Base-by-base conservation (phyloP, 2,888 invertebrate genomes). In the Spicauda simplicius region DNA sequence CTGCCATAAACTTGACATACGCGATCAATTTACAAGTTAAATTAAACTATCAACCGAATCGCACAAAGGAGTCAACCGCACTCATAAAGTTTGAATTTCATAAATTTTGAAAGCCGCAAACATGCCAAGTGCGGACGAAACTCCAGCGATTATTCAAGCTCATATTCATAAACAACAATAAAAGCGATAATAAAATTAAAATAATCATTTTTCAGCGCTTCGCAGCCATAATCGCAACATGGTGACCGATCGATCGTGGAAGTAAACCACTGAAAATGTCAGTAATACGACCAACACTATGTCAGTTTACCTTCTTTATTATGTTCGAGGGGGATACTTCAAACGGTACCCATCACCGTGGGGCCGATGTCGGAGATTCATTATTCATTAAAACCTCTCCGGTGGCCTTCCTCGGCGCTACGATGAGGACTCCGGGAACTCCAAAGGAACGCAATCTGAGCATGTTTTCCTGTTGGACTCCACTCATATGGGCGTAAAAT, bases 61-160 rank as follows among this genome's bases (percentile, higher is more conserved):
- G 16, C 20, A 25, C 14, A 55, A 58, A 58, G 58, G 16, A 48
- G 45, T n/a, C 37, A 45, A 58, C 58, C 45, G 19, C n/a, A 58
- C 16, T 16, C 14, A 16, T 58, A 25, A 50, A 59, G 48, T 48
- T 16, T 18, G n/a, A 59, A 59, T 59, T 50, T 59, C 59, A 50
- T 59, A 59, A 50, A 59, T 59, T 30, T 30, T 48, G 16, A 25
- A 48, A 50, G 30, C 59, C 59, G 50, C 59, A 30, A 48, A 50
- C 30, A 50, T 50, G 50, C 14, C 50, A 50, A 50, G 59, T 12
- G 59, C 25, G 16, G 59, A 45, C 56, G 30, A 18, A 63, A 48
- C 50, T 64, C 55, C 48, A 30, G 63, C 56, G 19, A 64, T 64
- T 56, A 64, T 64, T 33, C 56, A 55, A 63, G 63, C 56, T 56